These are phyloP conservation scores for Sitta carolinensis DNA, from an alignment of 2,797 vertebrate species.

Conservation along the genomic window DNA sequence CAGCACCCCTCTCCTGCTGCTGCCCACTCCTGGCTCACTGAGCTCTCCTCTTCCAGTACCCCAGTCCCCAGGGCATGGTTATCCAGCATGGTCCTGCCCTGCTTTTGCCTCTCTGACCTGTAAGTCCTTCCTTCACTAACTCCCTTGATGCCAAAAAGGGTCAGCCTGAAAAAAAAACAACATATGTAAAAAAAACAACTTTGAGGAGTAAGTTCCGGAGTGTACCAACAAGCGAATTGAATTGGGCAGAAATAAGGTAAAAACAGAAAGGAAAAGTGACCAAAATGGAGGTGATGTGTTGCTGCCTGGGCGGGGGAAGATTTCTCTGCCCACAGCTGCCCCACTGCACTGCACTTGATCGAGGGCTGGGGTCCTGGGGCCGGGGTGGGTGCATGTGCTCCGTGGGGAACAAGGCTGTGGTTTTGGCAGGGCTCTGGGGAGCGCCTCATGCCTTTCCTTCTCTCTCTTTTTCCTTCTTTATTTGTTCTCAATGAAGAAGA, in stretches of 20 bases:
- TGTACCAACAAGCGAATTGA: neutral
- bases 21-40: neutral
- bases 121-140: neutral
- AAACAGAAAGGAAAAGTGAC: neutral
- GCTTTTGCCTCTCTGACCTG: neutral
- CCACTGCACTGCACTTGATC: constrained; percentile 41
- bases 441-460: accelerated
- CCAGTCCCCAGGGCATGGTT: neutral
- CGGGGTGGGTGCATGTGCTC: neutral
- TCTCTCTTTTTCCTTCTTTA: neutral
- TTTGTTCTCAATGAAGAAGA: neutral
- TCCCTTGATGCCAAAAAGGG: constrained; percentile 19
- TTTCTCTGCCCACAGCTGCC: neutral
- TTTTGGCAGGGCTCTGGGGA: neutral
- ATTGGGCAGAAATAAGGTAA: neutral
- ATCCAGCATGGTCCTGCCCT: neutral
- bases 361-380: neutral
- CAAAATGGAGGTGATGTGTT: neutral
- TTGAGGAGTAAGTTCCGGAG: neutral
- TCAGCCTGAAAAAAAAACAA: neutral
- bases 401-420: neutral
- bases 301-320: neutral
- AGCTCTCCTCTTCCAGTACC: neutral
- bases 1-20: neutral
- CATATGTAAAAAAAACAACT: accelerated